Percentiles rank a stretch among this genome's conserved stretches.
These are phyloP conservation scores for Stenopsyche tienmushanensis DNA, from an alignment of 1,140 invertebrate genomes.

Conservation along the genomic window DNA sequence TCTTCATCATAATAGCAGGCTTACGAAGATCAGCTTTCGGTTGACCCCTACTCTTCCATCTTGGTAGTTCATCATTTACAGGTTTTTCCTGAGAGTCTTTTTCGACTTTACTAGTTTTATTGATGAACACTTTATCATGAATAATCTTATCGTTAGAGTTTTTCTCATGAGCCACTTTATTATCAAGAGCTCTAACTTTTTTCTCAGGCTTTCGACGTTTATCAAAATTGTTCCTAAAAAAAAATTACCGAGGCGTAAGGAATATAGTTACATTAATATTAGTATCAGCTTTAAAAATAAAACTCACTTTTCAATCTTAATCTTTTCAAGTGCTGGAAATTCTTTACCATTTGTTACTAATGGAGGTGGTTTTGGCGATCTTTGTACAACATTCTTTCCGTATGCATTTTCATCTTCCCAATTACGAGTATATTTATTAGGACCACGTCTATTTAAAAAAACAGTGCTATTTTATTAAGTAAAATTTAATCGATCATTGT, in stretches of 20 bases:
- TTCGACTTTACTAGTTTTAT: constrained; percentile 22
- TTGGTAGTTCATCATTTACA: constrained; percentile 2
- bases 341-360: constrained; percentile 45
- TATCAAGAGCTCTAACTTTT: constrained; percentile 7
- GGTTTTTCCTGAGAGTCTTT: constrained; percentile 8
- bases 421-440: constrained; percentile 86
- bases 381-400: constrained; percentile 46
- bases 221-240: constrained; percentile 14
- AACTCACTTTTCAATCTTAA: constrained; percentile 31
- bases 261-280: not conserved
- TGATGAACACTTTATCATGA: constrained; percentile 20
- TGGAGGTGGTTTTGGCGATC: constrained; percentile 43
- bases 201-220: constrained; percentile 12
- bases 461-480: not conserved
- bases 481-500: not conserved
- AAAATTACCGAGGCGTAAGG: constrained; percentile 1
- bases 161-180: constrained; percentile 3
- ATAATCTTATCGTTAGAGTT: constrained; percentile 3
- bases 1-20: constrained; percentile 12
- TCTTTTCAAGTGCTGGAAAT: constrained; percentile 47
- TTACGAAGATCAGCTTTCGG: constrained; percentile 12
- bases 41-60: constrained; percentile 11
- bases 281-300: not conserved
- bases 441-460: constrained; percentile 67
- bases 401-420: constrained; percentile 93